phyloP scores from a whole-genome alignment of 2,888 invertebrate genomes.

The Onthophagus sagittarius region DNA sequence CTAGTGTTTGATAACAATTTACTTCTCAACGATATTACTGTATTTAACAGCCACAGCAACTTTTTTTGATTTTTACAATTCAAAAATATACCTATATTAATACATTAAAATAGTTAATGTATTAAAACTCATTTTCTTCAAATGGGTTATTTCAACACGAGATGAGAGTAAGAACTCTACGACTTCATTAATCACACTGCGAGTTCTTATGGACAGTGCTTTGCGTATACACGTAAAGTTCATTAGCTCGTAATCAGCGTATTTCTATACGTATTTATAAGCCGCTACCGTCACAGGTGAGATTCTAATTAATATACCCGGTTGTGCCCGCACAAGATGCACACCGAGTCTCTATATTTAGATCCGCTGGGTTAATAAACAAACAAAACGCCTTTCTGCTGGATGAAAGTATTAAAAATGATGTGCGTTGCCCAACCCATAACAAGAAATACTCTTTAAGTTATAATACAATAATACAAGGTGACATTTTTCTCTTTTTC shows the following conservation, averaged over 20 bases:
- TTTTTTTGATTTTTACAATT: no score
- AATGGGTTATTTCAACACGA: neutral
- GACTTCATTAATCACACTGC: neutral
- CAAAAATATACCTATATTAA: no score
- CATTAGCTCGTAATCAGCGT: neutral
- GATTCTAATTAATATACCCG: neutral
- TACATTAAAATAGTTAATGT: neutral
- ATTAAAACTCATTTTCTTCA: neutral
- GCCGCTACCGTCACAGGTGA: neutral
- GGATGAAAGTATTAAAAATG: neutral
- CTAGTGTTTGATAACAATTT: no score
- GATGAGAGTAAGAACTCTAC: neutral
- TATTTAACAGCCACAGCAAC: no score
- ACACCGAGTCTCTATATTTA: neutral
- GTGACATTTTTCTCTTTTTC: no score
- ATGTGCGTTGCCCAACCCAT: neutral
- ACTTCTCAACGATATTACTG: no score
- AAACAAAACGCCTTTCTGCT: neutral
- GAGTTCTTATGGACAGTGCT: neutral
- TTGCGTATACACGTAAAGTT: neutral
- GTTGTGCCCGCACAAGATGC: neutral
- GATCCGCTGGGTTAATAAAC: neutral
- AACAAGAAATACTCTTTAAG: no score
- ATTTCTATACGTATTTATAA: neutral
- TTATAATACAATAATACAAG: no score